These are phyloP conservation scores for Diloba caeruleocephala DNA, from an alignment of 2,888 invertebrate species.

Conservation along the genomic window DNA sequence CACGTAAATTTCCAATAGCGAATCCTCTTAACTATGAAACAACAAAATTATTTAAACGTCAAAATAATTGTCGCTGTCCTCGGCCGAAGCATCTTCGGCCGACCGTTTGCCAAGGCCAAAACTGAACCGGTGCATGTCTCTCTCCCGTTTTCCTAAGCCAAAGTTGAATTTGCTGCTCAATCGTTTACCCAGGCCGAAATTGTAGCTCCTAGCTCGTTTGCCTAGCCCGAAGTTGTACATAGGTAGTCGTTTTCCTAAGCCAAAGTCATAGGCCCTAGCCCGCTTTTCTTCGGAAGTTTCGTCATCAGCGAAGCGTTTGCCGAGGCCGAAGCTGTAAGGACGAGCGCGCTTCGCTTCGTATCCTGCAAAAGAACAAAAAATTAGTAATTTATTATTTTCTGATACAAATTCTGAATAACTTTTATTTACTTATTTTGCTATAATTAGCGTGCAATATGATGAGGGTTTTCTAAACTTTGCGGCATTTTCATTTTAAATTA, in stretches of 20 bases:
- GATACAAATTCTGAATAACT: too few species aligned
- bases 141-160: constrained; percentile 88
- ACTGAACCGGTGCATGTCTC: constrained; percentile 84
- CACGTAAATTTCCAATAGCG: constrained; percentile 61
- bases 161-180: constrained; percentile 86
- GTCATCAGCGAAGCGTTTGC: constrained; percentile 88
- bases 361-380: constrained; percentile 59
- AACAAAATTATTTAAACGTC: constrained; percentile 71
- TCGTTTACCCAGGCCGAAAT: constrained; percentile 90
- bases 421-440: too few species aligned
- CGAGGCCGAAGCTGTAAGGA: constrained; percentile 92
- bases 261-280: constrained; percentile 80
- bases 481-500: too few species aligned
- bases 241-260: constrained; percentile 81
- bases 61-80: constrained; percentile 71
- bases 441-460: too few species aligned
- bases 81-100: constrained; percentile 65
- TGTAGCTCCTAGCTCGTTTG: constrained; percentile 82
- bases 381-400: not conserved
- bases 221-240: constrained; percentile 87
- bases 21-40: constrained; percentile 42
- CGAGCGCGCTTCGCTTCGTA: constrained; percentile 89
- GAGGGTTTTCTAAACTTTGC: too few species aligned
- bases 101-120: constrained; percentile 89
- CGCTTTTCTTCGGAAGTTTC: constrained; percentile 77